Percentiles rank a stretch among this genome's conserved stretches.
Conservation (phyloP, 2,888 invertebrate species). For the Drosophila rubida region DNA sequence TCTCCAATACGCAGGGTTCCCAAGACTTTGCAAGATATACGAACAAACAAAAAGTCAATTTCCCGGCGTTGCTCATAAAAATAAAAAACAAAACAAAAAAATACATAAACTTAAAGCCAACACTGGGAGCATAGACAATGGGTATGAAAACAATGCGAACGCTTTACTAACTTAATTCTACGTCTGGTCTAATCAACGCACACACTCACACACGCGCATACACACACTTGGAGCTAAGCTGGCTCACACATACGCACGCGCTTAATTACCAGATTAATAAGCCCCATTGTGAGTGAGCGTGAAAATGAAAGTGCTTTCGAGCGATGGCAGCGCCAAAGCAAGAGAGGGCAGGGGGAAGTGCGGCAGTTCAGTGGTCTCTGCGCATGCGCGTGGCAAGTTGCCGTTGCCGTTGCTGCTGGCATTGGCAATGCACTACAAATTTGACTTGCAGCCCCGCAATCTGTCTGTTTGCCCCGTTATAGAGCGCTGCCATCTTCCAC, state of each 20-base stretch:
- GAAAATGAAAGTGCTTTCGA: slow-evolving; percentile 74
- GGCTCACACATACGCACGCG: slow-evolving; percentile 21
- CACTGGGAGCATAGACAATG: slow-evolving; percentile 18
- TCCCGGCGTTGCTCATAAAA: slow-evolving; percentile 37
- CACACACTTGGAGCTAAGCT: slow-evolving; percentile 1
- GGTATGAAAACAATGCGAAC: slow-evolving; percentile 61
- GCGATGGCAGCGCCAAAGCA: slow-evolving; percentile 5
- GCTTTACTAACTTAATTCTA: slow-evolving; percentile 77
- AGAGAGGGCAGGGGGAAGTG: not conserved
- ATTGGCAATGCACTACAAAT: slow-evolving; percentile 54
- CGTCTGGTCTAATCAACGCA: slow-evolving; percentile 53
- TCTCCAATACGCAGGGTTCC: not conserved
- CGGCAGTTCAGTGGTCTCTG: slow-evolving; percentile 50
- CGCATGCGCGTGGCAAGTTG: slow-evolving; percentile 75
- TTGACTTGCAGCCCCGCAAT: slow-evolving; percentile 29
- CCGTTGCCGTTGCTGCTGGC: slow-evolving; percentile 54
- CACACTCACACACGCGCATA: slow-evolving; percentile 23
- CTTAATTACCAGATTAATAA: slow-evolving; percentile 76
- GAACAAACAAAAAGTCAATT: slow-evolving; percentile 34
- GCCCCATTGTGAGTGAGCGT: slow-evolving; percentile 70
- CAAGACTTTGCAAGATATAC: slow-evolving; percentile 5
- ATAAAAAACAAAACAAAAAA: slow-evolving; percentile 25
- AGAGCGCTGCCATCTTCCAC: not conserved
- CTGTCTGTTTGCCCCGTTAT: slow-evolving; percentile 38
- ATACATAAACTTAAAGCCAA: slow-evolving; percentile 10